Base-by-base conservation (phyloP, 2,113 vertebrate species). In the Propithecus coquereli region DNA sequence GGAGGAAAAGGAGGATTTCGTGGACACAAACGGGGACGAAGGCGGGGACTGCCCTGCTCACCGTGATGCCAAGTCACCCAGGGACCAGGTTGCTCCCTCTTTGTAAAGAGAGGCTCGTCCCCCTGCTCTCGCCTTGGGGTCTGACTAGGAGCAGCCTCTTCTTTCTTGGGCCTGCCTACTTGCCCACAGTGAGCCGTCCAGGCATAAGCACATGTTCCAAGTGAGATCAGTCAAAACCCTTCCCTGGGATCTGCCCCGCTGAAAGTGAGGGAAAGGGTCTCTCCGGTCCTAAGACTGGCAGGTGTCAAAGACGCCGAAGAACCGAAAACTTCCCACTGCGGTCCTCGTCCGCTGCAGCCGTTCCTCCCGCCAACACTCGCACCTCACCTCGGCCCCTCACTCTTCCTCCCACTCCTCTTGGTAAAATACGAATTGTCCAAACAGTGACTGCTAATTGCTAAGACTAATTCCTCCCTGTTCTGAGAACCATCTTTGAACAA, bases 401-500 rank as follows among this genome's bases (percentile, higher is more conserved):
- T 6, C 32, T 65, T 34, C 11, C 54, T 83, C 57, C n/a, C 52
- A 43, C 30, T 91, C 59, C 7, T 61, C 84, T 92, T n/a, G 11
- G 68, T 79, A 74, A 87, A 84, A 96, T 77, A 27, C 40, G n/a
- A 16, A n/a, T 65, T 65, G 40, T 66, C 83, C 30, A 77, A 59
- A 89, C 30, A 94, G 45, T 37, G 54, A 23, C 32, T 47, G 40
- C 54, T 97, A 86, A 84, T 80, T 87, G 83, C 66, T 70, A 50
- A 73, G 47, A 93, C 74, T 71, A 63, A 73, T 59, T 83, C 14
- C 61, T 85, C 27, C 65, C 63, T 93, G 95, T 73, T 77, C 52
- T 74, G 52, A 85, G 82, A 88, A 87, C 30, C 47, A 50, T 68
- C 87, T 89, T 91, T 85, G 77, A 91, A 81, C 37, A 91, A 92